Conservation (phyloP, 2,113 vertebrate species). For the Prolemur simus region DNA sequence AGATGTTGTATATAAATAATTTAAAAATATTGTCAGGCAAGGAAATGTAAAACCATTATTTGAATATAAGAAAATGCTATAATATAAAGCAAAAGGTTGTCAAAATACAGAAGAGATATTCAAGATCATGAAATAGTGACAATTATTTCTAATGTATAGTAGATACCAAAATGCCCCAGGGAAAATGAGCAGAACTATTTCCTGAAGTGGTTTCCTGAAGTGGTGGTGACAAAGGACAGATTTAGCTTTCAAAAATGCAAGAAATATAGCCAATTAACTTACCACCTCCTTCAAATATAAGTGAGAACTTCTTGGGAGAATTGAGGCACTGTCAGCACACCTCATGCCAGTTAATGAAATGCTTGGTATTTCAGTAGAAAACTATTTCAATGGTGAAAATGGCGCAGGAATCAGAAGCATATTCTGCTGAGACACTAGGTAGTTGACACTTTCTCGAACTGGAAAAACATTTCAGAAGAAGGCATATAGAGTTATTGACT, state of each 20-base stretch:
- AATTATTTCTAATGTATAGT: neutral
- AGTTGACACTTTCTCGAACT: slow-evolving; percentile 90
- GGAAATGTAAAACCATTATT: slow-evolving; percentile 7
- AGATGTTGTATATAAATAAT: neutral
- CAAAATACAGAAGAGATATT: slow-evolving; percentile 16
- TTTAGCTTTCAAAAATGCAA: slow-evolving; percentile 2
- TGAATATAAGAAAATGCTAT: neutral
- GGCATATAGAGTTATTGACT: slow-evolving; percentile 7
- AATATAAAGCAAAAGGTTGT: neutral
- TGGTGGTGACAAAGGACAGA: neutral
- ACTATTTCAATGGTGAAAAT: slow-evolving; percentile 91
- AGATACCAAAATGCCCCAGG: neutral
- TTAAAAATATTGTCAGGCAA: slow-evolving; percentile 2
- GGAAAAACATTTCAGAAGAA: slow-evolving; percentile 73
- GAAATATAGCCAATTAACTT: neutral
- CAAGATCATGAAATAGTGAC: neutral
- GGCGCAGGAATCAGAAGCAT: slow-evolving; percentile 88
- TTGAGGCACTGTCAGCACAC: neutral
- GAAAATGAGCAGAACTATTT: slow-evolving; percentile 11
- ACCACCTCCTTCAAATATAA: slow-evolving; percentile 42
- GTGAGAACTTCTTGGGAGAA: neutral
- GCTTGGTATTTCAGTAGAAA: neutral
- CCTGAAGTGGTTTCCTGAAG: neutral
- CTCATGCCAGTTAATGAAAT: neutral
- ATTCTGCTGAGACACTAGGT: slow-evolving; percentile 90